Conservation (phyloP, 2,113 vertebrate species). For the Gavia stellata region DNA sequence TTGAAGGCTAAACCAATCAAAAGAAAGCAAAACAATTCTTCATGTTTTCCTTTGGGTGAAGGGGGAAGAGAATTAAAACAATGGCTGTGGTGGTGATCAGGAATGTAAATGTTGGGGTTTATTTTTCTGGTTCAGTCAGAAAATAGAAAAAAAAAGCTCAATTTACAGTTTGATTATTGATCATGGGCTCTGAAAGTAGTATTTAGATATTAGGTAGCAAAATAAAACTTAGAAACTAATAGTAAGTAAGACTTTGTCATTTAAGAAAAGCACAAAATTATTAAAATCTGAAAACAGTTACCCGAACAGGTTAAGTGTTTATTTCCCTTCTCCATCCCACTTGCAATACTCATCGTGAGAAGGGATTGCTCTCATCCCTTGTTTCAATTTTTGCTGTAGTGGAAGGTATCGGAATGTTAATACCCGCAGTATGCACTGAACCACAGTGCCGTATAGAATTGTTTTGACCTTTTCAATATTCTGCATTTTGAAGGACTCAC, state of each 20-base stretch:
- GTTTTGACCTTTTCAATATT: slow-evolving; percentile 43
- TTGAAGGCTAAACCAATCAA: not conserved
- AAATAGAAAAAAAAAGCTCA: not conserved
- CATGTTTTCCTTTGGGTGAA: not conserved
- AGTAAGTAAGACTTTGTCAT: not conserved
- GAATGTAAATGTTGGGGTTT: not conserved
- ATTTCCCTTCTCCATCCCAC: not conserved
- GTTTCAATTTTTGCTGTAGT: not conserved
- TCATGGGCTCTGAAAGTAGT: not conserved
- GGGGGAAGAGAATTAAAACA: not conserved
- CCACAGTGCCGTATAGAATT: not conserved
- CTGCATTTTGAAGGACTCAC: not conserved
- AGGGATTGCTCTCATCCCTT: not conserved
- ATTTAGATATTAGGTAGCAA: not conserved
- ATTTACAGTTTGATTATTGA: not conserved
- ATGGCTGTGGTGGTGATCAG: not conserved
- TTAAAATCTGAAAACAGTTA: not conserved
- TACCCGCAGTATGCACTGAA: not conserved
- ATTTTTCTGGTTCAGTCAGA: not conserved
- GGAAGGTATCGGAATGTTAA: not conserved
- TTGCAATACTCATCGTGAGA: not conserved
- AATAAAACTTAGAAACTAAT: not conserved
- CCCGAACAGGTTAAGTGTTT: not conserved
- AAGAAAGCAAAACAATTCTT: not conserved
- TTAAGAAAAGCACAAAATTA: not conserved